Percentiles rank a stretch among this genome's conserved stretches.
These are phyloP conservation scores for Nymphicus hollandicus DNA, from an alignment of 2,113 vertebrate species.

Conservation along the genomic window DNA sequence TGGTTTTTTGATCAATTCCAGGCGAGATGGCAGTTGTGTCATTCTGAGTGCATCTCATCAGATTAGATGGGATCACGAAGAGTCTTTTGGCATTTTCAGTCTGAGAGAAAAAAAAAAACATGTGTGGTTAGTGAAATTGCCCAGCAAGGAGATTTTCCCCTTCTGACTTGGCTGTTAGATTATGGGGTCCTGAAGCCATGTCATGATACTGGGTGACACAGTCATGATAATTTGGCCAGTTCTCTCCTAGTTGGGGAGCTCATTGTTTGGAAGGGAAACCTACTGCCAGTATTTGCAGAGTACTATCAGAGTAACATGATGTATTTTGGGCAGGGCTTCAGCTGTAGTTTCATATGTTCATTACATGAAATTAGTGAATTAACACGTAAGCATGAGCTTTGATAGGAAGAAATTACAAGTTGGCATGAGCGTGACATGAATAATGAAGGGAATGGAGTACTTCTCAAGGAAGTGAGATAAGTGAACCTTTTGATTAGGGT, in stretches of 20 bases:
- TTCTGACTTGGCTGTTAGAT: background rate
- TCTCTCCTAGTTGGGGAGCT: background rate
- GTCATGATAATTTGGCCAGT: background rate
- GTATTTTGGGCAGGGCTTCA: background rate
- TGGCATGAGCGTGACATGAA: background rate
- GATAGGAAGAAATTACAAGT: background rate
- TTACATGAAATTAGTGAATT: slow-evolving; percentile 24
- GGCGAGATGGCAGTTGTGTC: slow-evolving; percentile 59
- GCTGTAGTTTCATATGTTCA: background rate
- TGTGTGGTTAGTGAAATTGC: slow-evolving; percentile 29
- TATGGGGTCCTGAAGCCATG: background rate
- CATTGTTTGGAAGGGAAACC: background rate
- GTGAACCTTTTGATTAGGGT: slow-evolving; percentile 26
- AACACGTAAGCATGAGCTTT: background rate
- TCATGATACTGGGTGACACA: background rate
- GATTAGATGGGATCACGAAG: slow-evolving; percentile 42
- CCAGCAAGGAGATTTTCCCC: background rate
- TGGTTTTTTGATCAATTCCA: slow-evolving; percentile 58
- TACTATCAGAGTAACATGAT: background rate
- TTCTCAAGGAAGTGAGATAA: slow-evolving; percentile 50
- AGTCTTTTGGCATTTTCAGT: slow-evolving; percentile 43
- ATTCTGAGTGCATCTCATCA: slow-evolving; percentile 30
- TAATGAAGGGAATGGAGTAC: background rate
- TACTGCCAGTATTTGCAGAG: background rate
- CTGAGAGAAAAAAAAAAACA: background rate